Conservation (phyloP, 2,888 invertebrate species). For the Danaus chrysippus region DNA sequence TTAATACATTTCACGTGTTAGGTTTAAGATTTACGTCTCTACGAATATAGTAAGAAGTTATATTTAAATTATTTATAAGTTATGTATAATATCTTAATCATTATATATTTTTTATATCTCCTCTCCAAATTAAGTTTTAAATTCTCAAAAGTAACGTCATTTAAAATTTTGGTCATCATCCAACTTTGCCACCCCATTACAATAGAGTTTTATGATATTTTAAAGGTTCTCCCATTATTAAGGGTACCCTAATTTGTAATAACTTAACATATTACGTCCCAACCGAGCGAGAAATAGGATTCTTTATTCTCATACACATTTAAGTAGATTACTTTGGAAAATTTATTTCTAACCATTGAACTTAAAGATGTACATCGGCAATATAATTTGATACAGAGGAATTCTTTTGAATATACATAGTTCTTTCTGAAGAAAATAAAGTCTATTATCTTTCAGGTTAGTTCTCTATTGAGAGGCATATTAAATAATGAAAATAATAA, state of each 20-base stretch:
- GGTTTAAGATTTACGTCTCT: too few relatives aligned
- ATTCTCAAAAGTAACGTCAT: too few relatives aligned
- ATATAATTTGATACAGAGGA: conserved; percentile 13
- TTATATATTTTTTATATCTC: too few relatives aligned
- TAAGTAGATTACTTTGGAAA: conserved; percentile 28
- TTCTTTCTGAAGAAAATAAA: too few relatives aligned
- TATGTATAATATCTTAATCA: too few relatives aligned
- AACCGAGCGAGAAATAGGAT: conserved; percentile 29
- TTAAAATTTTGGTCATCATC: not conserved
- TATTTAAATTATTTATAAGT: too few relatives aligned
- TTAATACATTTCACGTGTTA: not conserved
- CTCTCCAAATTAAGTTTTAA: too few relatives aligned
- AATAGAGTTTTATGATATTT: conserved; percentile 5
- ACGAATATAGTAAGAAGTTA: too few relatives aligned
- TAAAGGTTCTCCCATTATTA: conserved; percentile 6
- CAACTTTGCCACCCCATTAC: conserved; percentile 6
- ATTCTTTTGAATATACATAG: too few relatives aligned
- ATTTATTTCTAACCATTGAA: conserved; percentile 22
- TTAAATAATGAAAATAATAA: not conserved
- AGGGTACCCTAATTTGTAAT: conserved; percentile 21
- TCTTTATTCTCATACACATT: conserved; percentile 26
- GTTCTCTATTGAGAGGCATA: too few relatives aligned
- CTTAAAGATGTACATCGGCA: conserved; percentile 8
- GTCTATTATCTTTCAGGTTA: too few relatives aligned
- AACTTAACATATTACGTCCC: conserved; percentile 25